phyloP scores from a whole-genome alignment of 2,888 invertebrate genomes.

The Leuctra nigra region DNA sequence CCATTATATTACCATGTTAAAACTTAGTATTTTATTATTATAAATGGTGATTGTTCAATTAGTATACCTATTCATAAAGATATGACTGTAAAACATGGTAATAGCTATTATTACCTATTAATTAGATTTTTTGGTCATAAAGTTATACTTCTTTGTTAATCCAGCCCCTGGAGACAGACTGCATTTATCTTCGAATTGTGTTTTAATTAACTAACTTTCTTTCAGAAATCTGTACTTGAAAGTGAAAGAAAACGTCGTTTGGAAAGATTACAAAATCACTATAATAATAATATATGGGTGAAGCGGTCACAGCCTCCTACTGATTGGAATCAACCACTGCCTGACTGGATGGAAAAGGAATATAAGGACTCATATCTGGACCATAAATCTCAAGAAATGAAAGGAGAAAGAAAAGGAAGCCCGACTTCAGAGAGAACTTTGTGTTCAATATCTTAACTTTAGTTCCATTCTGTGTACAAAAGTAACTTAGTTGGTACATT shows the following conservation, averaged over 20 bases:
- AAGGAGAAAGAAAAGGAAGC: constrained; percentile 36
- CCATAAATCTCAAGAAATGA: constrained; percentile 55
- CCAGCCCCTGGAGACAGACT: no score
- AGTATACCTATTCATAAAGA: no score
- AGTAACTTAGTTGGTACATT: background rate
- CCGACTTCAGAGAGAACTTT: constrained; percentile 22
- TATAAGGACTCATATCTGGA: constrained; percentile 61
- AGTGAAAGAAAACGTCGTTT: constrained; percentile 63
- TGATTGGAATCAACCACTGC: constrained; percentile 76
- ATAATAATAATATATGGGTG: constrained; percentile 71
- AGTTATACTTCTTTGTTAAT: no score
- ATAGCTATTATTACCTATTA: no score
- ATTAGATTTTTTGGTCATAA: no score
- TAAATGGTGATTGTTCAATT: no score
- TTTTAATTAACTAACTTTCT: no score
- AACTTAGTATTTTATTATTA: no score
- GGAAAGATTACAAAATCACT: constrained; percentile 58
- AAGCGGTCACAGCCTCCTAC: constrained; percentile 65
- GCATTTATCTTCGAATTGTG: no score
- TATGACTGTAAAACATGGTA: no score
- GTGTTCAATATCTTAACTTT: constrained; percentile 27
- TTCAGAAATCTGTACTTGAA: constrained; percentile 56
- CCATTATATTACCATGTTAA: no score
- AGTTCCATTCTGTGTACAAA: background rate
- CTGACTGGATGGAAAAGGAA: constrained; percentile 63